Percentiles rank a stretch among this genome's conserved stretches.
Evolutionary conservation across 2,113 vertebrate species (phyloP).

Genomic region (Penelope pileata): DNA sequence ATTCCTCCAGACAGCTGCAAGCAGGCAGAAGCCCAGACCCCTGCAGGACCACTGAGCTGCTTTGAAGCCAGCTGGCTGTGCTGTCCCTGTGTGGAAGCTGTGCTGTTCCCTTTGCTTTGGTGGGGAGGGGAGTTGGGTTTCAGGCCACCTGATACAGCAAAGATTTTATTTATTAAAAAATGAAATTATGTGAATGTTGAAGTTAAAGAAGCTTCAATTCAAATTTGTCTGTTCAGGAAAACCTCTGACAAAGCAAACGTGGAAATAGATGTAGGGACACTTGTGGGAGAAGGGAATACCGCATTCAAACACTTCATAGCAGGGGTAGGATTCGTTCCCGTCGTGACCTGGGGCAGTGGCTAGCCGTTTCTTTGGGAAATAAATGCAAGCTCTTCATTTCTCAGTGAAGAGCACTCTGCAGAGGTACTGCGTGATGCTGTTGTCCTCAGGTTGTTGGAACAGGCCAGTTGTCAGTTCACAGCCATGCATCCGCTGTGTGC

Average conservation of each 20-base stretch:
- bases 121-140: not conserved
- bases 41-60: fast-evolving
- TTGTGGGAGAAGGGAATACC: not conserved
- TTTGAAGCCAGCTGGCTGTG: fast-evolving
- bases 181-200: not conserved
- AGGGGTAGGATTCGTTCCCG: not conserved
- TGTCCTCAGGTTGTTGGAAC: not conserved
- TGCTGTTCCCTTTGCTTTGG: not conserved
- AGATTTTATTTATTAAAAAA: not conserved
- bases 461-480: not conserved
- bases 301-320: not conserved
- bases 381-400: not conserved
- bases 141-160: not conserved
- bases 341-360: not conserved
- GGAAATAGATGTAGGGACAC: not conserved
- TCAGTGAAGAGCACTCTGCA: not conserved
- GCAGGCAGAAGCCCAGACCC: fast-evolving
- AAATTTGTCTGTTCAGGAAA: not conserved
- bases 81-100: not conserved
- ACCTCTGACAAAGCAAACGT: not conserved
- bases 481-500: not conserved
- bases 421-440: not conserved
- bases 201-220: not conserved
- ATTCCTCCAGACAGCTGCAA: not conserved
- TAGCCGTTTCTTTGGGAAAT: not conserved